phyloP scores from a whole-genome alignment of 1,140 invertebrate species.

The Trachelipus rathkii region DNA sequence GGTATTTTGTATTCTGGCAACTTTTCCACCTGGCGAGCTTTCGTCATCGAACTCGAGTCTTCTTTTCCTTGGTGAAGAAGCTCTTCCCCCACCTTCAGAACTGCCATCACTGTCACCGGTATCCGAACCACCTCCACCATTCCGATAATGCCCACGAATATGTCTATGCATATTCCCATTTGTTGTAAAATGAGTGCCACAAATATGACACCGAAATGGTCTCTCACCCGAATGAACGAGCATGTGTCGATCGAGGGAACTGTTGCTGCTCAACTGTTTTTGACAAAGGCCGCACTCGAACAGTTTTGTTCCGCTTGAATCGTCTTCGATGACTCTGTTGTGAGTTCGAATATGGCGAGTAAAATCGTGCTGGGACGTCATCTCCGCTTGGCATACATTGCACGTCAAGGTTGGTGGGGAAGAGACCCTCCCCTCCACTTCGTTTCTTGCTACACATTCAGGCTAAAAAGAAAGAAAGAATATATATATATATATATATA shows the following conservation, averaged over 20 bases:
- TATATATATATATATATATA: no score
- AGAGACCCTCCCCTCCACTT: not conserved
- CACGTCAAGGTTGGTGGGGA: slow-evolving; percentile 49
- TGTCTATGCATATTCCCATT: slow-evolving; percentile 86
- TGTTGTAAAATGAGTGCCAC: slow-evolving; percentile 76
- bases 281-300: slow-evolving; percentile 56
- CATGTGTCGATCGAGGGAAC: slow-evolving; percentile 70
- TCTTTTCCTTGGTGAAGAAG: slow-evolving; percentile 41
- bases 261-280: slow-evolving; percentile 66
- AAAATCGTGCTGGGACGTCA: slow-evolving; percentile 61
- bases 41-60: slow-evolving; percentile 41
- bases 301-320: slow-evolving; percentile 44
- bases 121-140: slow-evolving; percentile 46
- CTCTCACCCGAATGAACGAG: slow-evolving; percentile 69
- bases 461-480: not conserved
- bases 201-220: slow-evolving; percentile 72
- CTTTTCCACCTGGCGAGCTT: not conserved
- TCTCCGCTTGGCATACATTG: slow-evolving; percentile 61
- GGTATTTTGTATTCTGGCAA: not conserved
- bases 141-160: slow-evolving; percentile 63
- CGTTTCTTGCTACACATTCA: not conserved
- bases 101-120: slow-evolving; percentile 49
- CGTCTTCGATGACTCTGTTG: slow-evolving; percentile 54
- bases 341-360: slow-evolving; percentile 66
- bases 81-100: slow-evolving; percentile 45